Percentiles rank a stretch among this genome's conserved stretches.
phyloP scores from a whole-genome alignment of 2,113 vertebrate genomes.

The Spheniscus mendiculus region DNA sequence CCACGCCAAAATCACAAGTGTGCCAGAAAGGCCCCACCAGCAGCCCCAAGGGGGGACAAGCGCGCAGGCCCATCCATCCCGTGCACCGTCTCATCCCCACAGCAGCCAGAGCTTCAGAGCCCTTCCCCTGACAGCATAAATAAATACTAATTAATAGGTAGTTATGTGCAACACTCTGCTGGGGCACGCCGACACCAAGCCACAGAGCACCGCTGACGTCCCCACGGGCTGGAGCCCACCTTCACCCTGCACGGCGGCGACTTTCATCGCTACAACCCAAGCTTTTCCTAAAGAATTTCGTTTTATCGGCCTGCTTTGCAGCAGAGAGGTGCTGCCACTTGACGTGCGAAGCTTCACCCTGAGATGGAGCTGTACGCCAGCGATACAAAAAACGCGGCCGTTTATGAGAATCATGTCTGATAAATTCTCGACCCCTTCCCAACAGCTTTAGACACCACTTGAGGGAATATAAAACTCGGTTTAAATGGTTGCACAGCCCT shows the following conservation, averaged over 20 bases:
- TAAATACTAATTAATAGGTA: not conserved
- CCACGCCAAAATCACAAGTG: not conserved
- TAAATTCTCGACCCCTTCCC: not conserved
- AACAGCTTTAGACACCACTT: not conserved
- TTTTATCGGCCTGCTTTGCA: not conserved
- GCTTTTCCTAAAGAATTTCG: not conserved
- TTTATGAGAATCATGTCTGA: not conserved
- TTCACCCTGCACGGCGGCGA: accelerated
- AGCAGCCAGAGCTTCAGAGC: not conserved
- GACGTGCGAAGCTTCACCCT: not conserved
- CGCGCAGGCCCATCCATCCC: not conserved
- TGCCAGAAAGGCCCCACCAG: not conserved
- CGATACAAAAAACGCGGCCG: not conserved
- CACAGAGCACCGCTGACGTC: no score
- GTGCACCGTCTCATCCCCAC: not conserved
- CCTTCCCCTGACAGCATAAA: not conserved
- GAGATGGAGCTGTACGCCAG: not conserved
- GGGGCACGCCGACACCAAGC: not conserved
- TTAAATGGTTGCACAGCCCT: not conserved
- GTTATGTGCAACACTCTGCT: not conserved
- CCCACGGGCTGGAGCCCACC: not conserved
- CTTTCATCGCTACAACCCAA: accelerated
- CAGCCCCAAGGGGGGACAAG: not conserved
- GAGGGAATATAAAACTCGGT: not conserved
- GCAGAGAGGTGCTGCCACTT: not conserved